These are phyloP conservation scores for Megalurothrips usitatus DNA, from an alignment of 2,888 invertebrate species.

Conservation along the genomic window DNA sequence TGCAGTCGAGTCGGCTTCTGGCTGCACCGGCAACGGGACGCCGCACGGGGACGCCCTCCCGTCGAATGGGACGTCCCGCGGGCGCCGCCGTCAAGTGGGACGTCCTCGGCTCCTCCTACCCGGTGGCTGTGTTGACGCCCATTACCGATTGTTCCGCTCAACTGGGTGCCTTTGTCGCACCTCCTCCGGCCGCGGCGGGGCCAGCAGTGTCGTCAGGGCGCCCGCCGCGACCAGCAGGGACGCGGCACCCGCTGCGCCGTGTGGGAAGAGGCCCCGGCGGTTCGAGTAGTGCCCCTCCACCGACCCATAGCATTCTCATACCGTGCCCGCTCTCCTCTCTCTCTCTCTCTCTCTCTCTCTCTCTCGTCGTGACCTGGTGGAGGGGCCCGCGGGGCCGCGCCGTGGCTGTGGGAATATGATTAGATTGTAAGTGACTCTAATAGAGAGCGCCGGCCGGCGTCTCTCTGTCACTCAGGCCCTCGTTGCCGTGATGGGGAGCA, in stretches of 20 bases:
- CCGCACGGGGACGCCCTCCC: too few relatives aligned
- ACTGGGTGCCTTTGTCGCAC: not conserved
- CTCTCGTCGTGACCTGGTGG: not conserved
- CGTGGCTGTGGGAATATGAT: not conserved
- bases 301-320: too few relatives aligned
- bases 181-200: not conserved
- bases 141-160: slow-evolving; percentile 10
- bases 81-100: not conserved
- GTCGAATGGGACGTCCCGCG: too few relatives aligned
- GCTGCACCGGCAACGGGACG: too few relatives aligned
- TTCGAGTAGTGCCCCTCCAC: too few relatives aligned
- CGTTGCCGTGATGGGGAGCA: not conserved
- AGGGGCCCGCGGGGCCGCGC: not conserved
- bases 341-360: too few relatives aligned
- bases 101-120: not conserved
- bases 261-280: too few relatives aligned
- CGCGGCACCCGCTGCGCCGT: not conserved
- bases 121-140: not conserved
- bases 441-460: not conserved
- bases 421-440: not conserved
- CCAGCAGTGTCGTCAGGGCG: not conserved
- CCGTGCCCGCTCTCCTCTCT: too few relatives aligned
- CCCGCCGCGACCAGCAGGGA: not conserved
- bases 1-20: too few relatives aligned
- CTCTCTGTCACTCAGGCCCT: not conserved